phyloP scores from a whole-genome alignment of 2,113 vertebrate genomes.

The Heterotis niloticus region DNA sequence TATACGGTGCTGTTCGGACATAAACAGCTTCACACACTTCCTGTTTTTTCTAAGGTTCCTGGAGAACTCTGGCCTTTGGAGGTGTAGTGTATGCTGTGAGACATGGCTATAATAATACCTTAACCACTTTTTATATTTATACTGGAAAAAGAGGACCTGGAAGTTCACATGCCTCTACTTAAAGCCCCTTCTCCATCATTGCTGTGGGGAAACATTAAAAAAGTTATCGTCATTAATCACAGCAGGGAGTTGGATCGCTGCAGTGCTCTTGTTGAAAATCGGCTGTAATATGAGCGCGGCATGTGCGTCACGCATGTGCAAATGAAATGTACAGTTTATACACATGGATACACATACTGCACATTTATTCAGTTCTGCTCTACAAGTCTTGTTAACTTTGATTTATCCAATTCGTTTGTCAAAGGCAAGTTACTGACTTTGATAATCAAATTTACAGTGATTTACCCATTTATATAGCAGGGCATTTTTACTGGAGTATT shows the following conservation, averaged over 20 bases:
- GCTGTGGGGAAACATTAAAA: slow-evolving; percentile 48
- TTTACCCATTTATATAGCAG: too few species aligned
- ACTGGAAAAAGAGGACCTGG: slow-evolving; percentile 49
- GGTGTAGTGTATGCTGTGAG: slow-evolving; percentile 23
- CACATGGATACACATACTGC: too few species aligned
- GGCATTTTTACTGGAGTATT: too few species aligned
- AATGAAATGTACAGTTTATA: too few species aligned
- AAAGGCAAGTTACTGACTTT: too few species aligned
- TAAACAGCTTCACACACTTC: neutral
- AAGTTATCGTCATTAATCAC: slow-evolving; percentile 45
- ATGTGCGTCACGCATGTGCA: too few species aligned
- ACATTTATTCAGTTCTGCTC: too few species aligned
- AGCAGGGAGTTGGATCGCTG: slow-evolving; percentile 33
- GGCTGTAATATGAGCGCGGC: neutral
- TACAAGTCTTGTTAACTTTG: too few species aligned
- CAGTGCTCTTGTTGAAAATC: neutral
- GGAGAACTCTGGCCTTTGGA: slow-evolving; percentile 33
- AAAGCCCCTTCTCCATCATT: slow-evolving; percentile 48
- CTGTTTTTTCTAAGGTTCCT: neutral
- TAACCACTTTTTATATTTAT: slow-evolving; percentile 48
- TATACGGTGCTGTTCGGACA: neutral
- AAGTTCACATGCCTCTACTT: slow-evolving; percentile 39
- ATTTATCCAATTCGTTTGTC: too few species aligned
- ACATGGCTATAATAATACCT: slow-evolving; percentile 47
- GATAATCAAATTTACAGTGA: too few species aligned